phyloP scores from a whole-genome alignment of 2,113 vertebrate genomes.

The Bufo gargarizans region DNA sequence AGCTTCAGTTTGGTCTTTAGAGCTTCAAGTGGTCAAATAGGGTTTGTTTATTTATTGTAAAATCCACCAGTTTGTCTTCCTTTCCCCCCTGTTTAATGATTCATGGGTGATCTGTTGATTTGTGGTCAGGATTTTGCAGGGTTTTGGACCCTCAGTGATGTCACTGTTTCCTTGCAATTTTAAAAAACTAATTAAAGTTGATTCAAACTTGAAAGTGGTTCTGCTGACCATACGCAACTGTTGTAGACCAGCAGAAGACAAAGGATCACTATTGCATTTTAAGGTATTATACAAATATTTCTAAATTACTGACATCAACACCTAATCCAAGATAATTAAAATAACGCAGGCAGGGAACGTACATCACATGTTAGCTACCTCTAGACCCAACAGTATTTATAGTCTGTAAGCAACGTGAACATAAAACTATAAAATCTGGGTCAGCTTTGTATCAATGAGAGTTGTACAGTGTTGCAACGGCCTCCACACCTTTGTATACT shows the following conservation, averaged over 20 bases:
- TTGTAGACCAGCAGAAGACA: neutral
- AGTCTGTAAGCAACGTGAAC: neutral
- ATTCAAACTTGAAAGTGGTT: neutral
- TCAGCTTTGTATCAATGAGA: neutral
- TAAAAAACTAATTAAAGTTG: neutral
- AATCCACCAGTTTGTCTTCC: neutral
- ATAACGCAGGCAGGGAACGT: neutral
- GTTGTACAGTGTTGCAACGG: neutral
- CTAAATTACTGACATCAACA: neutral
- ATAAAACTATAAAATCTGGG: neutral
- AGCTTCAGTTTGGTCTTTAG: neutral
- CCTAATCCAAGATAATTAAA: neutral
- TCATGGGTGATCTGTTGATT: neutral
- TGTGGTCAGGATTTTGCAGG: too few relatives aligned
- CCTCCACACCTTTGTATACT: conserved; percentile 23
- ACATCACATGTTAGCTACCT: neutral
- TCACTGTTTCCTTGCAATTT: neutral
- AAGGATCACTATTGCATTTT: neutral
- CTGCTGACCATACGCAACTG: neutral
- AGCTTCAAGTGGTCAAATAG: neutral
- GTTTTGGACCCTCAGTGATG: neutral
- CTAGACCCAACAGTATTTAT: conserved; percentile 2
- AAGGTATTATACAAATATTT: neutral
- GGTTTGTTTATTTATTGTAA: neutral
- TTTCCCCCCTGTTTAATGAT: neutral